phyloP scores from a whole-genome alignment of 1,140 invertebrate genomes.

The Penaeus vannamei region DNA sequence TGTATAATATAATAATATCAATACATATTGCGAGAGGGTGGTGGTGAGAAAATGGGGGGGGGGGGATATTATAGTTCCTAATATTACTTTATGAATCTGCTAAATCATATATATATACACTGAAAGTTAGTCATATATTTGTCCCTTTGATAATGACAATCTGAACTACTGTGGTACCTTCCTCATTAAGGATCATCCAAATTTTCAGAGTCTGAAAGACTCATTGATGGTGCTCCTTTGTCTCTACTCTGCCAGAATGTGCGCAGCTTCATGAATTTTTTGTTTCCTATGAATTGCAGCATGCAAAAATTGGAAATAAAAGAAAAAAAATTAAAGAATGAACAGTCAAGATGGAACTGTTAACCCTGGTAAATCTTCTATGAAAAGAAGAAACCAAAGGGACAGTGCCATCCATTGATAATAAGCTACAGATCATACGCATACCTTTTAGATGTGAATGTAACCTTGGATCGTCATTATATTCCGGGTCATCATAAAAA shows the following conservation, averaged over 20 bases:
- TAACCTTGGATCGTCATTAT: slow-evolving; percentile 60
- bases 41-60: too few species aligned
- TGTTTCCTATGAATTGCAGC: slow-evolving; percentile 40
- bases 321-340: not conserved
- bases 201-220: slow-evolving; percentile 42
- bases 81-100: too few species aligned
- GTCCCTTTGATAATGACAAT: not conserved
- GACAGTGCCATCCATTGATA: not conserved
- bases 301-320: slow-evolving; percentile 51
- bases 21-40: too few species aligned
- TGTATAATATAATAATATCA: too few species aligned
- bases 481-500: slow-evolving; percentile 54
- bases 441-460: slow-evolving; percentile 55
- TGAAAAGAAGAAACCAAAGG: not conserved
- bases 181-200: not conserved
- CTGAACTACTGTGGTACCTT: not conserved
- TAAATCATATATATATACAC: too few species aligned
- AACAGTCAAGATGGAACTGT: not conserved
- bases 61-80: too few species aligned
- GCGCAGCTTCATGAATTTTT: slow-evolving; percentile 44
- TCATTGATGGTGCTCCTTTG: not conserved
- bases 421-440: not conserved
- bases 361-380: not conserved
- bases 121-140: too few species aligned
- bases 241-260: slow-evolving; percentile 56